Percentiles rank a stretch among this genome's conserved stretches.
These are phyloP conservation scores for Drosophila barbarae DNA, from an alignment of 2,888 invertebrate species.

Conservation along the genomic window DNA sequence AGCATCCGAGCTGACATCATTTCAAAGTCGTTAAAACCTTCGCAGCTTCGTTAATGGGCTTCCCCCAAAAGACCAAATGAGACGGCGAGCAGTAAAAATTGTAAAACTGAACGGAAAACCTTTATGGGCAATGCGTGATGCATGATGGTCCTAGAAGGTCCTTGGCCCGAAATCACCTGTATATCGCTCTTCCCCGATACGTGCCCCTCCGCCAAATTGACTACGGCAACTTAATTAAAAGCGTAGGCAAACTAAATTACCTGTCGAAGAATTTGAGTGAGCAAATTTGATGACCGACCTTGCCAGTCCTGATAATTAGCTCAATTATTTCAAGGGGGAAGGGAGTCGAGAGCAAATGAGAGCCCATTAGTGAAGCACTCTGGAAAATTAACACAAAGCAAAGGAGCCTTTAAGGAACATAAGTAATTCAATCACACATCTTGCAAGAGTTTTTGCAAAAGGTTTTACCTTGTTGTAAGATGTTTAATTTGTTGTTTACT, in stretches of 20 bases:
- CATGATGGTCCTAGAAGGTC: slow-evolving; percentile 15
- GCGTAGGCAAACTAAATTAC: slow-evolving; percentile 43
- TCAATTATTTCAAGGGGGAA: slow-evolving; percentile 18
- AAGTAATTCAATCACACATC: not conserved
- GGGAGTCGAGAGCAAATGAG: not conserved
- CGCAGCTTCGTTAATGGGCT: slow-evolving; percentile 32
- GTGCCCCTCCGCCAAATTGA: slow-evolving; percentile 20
- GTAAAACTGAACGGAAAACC: slow-evolving; percentile 39
- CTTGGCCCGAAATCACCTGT: slow-evolving; percentile 16
- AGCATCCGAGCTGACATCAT: slow-evolving; percentile 42
- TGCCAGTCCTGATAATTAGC: slow-evolving; percentile 34
- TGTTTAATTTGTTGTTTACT: not conserved
- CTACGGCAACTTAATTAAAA: slow-evolving; percentile 45
- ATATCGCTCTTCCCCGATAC: slow-evolving; percentile 13
- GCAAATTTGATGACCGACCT: slow-evolving; percentile 44
- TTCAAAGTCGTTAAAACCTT: slow-evolving; percentile 43
- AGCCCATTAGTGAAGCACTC: slow-evolving; percentile 26
- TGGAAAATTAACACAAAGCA: slow-evolving; percentile 6
- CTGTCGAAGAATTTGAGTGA: slow-evolving; percentile 42
- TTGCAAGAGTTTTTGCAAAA: not conserved
- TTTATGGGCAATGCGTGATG: slow-evolving; percentile 42
- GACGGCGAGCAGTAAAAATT: slow-evolving; percentile 39
- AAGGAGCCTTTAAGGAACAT: not conserved
- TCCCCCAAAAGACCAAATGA: slow-evolving; percentile 26
- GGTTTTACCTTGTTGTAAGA: not conserved